Evolutionary conservation across 2,888 invertebrate genomes (phyloP).

Genomic region (Protula sp.): DNA sequence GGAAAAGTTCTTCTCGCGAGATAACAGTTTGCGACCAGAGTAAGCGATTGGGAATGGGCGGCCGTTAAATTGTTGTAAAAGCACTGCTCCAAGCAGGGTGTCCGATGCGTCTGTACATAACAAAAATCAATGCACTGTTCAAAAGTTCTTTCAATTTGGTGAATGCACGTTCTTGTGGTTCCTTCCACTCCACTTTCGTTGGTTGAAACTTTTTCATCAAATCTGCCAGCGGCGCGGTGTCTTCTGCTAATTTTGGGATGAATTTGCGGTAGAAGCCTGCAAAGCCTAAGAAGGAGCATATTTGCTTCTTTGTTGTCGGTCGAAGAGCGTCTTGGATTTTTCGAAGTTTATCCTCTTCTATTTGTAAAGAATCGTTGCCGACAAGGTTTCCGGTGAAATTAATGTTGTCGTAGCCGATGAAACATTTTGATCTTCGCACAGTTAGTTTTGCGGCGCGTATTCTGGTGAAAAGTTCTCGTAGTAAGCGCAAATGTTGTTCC

Average conservation of each 20-base stretch:
- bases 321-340: neutral
- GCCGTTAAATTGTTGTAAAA: no score
- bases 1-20: no score
- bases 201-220: neutral
- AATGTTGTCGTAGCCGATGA: neutral
- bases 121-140: no score
- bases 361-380: neutral
- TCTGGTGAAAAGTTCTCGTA: neutral
- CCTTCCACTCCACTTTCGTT: no score
- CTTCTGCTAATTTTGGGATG: neutral
- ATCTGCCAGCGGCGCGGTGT: neutral
- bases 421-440: neutral
- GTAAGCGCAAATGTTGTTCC: neutral
- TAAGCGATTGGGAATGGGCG: no score
- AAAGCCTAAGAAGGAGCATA: neutral
- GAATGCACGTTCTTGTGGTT: no score
- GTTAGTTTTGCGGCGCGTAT: neutral
- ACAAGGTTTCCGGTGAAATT: neutral
- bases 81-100: no score
- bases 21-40: no score
- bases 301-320: neutral
- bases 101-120: no score
- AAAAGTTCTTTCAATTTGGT: no score
- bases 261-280: neutral
- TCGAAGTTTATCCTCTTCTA: neutral